A percentile compares a stretch with the other conserved stretches of the same genome.
These are phyloP conservation scores for Oplegnathus fasciatus DNA, from an alignment of 2,113 vertebrate genomes.

Conservation along the genomic window DNA sequence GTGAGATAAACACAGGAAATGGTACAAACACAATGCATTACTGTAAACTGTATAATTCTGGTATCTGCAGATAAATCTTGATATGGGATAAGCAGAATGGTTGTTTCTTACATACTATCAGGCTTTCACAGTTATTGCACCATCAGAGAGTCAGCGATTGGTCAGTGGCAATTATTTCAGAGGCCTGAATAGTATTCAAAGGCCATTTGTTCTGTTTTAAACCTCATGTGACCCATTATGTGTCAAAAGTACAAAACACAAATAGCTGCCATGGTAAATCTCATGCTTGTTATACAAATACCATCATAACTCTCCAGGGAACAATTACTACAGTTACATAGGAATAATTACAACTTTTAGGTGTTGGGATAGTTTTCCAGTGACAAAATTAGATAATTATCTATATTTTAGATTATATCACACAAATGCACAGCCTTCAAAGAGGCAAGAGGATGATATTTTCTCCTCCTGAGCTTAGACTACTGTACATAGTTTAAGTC, in stretches of 20 bases:
- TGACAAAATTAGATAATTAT: neutral
- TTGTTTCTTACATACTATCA: conserved; percentile 8
- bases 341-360: neutral
- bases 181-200: neutral
- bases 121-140: conserved; percentile 9
- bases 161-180: conserved; percentile 9
- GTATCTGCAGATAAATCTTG: conserved; percentile 13
- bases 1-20: conserved; percentile 54
- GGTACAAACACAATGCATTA: conserved; percentile 10
- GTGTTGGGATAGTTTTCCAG: neutral
- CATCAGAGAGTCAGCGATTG: conserved; percentile 3
- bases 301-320: conserved; percentile 8
- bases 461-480: conserved; percentile 77
- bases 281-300: conserved; percentile 17
- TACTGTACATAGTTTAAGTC: conserved; percentile 87
- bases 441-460: conserved; percentile 42
- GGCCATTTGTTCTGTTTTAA: conserved; percentile 1
- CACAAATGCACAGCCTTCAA: neutral
- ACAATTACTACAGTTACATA: neutral
- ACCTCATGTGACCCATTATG: conserved; percentile 28
- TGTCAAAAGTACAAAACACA: conserved; percentile 45
- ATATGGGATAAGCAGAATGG: conserved; percentile 13
- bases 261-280: conserved; percentile 37
- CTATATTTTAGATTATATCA: neutral
- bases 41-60: conserved; percentile 21